A percentile compares a stretch with the other conserved stretches of the same genome.
phyloP scores from a whole-genome alignment of 2,888 invertebrate species.

The Anorthoa munda region DNA sequence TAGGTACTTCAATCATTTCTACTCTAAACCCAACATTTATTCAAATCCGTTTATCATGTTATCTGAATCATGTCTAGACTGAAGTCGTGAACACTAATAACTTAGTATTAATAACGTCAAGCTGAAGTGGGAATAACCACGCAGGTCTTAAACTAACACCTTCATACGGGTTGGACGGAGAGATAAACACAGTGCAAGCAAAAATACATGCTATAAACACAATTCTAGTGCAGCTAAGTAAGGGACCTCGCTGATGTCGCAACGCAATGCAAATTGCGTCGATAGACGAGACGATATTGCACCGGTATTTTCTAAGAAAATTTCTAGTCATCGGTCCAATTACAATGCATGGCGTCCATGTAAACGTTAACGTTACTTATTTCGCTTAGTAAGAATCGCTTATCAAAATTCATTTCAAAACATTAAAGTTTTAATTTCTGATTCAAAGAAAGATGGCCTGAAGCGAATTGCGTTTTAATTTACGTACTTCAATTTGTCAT shows the following conservation, averaged over 20 bases:
- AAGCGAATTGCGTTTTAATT: slow-evolving; percentile 11
- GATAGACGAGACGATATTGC: too few relatives aligned
- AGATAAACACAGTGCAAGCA: slow-evolving; percentile 22
- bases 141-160: slow-evolving; percentile 35
- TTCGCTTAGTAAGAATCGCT: too few relatives aligned
- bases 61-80: slow-evolving; percentile 31
- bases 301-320: too few relatives aligned
- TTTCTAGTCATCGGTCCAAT: too few relatives aligned
- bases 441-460: slow-evolving; percentile 22
- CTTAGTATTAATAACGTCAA: slow-evolving; percentile 45
- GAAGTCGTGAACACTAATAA: slow-evolving; percentile 23
- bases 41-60: slow-evolving; percentile 5
- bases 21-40: slow-evolving; percentile 10
- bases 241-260: too few relatives aligned
- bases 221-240: too few relatives aligned
- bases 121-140: slow-evolving; percentile 30
- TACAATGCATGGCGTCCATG: too few relatives aligned
- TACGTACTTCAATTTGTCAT: slow-evolving; percentile 36
- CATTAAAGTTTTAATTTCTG: too few relatives aligned
- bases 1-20: neutral
- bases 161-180: slow-evolving; percentile 28
- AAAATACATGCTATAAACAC: slow-evolving; percentile 16
- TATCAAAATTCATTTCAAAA: too few relatives aligned
- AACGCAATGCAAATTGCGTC: too few relatives aligned
- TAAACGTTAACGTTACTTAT: too few relatives aligned